Base-by-base conservation (phyloP, 64 coral and sea anemone genomes). In the Actinia equina region DNA sequence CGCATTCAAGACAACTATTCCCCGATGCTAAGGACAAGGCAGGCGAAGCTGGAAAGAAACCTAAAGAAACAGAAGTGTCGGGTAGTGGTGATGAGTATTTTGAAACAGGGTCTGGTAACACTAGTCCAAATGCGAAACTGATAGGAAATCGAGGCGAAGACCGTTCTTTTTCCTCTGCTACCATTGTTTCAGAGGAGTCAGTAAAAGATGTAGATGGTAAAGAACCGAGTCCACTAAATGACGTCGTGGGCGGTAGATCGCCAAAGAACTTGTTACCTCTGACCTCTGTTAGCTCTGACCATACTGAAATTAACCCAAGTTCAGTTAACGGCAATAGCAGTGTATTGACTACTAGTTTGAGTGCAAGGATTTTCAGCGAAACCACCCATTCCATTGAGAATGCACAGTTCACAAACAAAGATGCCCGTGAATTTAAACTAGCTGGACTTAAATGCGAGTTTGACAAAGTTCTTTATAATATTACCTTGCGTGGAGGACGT, bases 401-500 rank as follows among this genome's bases (percentile, higher is more conserved):
- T n/a, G n/a, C n/a, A n/a, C n/a, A n/a, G 62, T 20, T n/a, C 18
- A 65, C 54, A n/a, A n/a, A n/a, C 62, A 65, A 65, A 65, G 18
- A 65, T n/a, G 10, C 19, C 62, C 22, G 62, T 65, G 6, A 5
- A 65, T 20, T 65, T n/a, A n/a, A n/a, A n/a, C n/a, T n/a, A 16
- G 17, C 45, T 57, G 16, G 77, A 49, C 44, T 74, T 23, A 17
- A 17, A 4, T 92, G 90, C 78, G 52, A 42, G 52, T 92, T 82
- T 37, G 55, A 79, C 52, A 45, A 7, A 7, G 2, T 80, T 43
- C 53, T 92, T 22, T 59, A 74, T 62, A 92, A 92, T 82, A 16
- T 87, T 41, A 87, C 90, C 59, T 83, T 92, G 37, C 85, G 90
- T 67, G 44, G 79, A 22, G 90, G 85, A 13, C 58, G 77, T 30